Base-by-base conservation (phyloP, 2,113 vertebrate genomes). In the Pomatostomus ruficeps region DNA sequence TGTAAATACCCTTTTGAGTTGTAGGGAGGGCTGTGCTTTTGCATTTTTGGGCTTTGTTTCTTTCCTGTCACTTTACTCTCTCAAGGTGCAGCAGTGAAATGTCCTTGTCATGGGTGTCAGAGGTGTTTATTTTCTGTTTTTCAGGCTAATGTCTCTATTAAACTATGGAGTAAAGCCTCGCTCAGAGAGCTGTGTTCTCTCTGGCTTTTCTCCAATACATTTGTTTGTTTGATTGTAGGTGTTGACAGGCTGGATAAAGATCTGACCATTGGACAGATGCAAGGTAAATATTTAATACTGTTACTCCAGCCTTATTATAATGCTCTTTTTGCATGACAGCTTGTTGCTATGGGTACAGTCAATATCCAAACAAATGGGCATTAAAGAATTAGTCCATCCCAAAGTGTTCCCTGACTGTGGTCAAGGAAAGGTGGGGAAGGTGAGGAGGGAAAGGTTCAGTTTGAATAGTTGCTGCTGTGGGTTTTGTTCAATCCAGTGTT, bases 211-310 rank as follows among this genome's bases (percentile, higher is more conserved):
- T 76, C 62, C 89, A 88, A 0, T 25, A 28, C 43, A 6, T 92
- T 68, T 92, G 12, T 95, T 92, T 95, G 2, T 96, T 91, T 93
- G 95, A 19, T 97, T 97, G 55, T 89, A 99, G 99, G 99, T 95
- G 98, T 99, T 92, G 99, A 99, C 98, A 98, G 99, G 89, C 98
- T 99, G 96, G 99, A 99, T 98, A 99, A 99, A 98, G 99, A 99
- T 95, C 98, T 99, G 68, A 99, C 99, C 55, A 99, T 99, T 95
- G 99, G 99, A 95, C 99, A 99, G 96, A 99, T 99, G 99, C 99
- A 99, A 98, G 99, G 99, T 99, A 97, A 97, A 96, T 82, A 57
- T 85, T 91, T 62, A 35, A 67, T 54, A 8, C 4, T 70, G 7
- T 43, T 66, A 35, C 54, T 68, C 25, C 45, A 2, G 26, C 72